A percentile compares a stretch with the other conserved stretches of the same genome.
phyloP scores from a whole-genome alignment of 2,888 invertebrate species.

The Idaea aversata region DNA sequence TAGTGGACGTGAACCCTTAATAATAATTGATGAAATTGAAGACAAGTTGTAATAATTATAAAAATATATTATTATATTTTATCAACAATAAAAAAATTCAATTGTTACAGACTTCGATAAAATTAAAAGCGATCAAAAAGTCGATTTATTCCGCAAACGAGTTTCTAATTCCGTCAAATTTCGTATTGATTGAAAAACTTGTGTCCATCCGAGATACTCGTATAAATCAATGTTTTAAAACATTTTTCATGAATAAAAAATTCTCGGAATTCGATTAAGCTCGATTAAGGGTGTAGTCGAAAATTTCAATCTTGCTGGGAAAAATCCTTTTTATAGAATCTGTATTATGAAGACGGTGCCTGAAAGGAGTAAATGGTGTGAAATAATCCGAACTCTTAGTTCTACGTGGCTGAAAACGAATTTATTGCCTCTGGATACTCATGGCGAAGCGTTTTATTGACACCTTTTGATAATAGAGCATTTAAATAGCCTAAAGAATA shows the following conservation, averaged over 20 bases:
- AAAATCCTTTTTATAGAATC: slow-evolving; percentile 65
- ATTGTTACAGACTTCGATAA: background rate
- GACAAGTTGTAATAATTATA: too few species aligned
- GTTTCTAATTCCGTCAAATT: slow-evolving; percentile 18
- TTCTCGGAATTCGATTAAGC: slow-evolving; percentile 56
- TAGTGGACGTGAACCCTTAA: too few species aligned
- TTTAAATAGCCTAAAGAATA: slow-evolving; percentile 1
- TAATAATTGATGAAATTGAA: too few species aligned
- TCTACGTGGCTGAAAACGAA: slow-evolving; percentile 73
- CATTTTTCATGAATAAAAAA: slow-evolving; percentile 31
- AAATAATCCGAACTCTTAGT: slow-evolving; percentile 78
- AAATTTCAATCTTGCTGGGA: slow-evolving; percentile 63
- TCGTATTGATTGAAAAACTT: slow-evolving; percentile 19
- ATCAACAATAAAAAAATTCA: background rate
- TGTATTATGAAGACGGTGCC: slow-evolving; percentile 70
- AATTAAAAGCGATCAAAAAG: slow-evolving; percentile 10
- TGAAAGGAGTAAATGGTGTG: slow-evolving; percentile 78
- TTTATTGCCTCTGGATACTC: slow-evolving; percentile 72
- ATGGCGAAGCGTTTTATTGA: slow-evolving; percentile 62
- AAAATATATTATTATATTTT: background rate
- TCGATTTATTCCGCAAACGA: slow-evolving; percentile 14
- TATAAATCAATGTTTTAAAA: slow-evolving; percentile 24
- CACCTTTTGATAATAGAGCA: slow-evolving; percentile 51
- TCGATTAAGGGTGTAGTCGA: slow-evolving; percentile 52
- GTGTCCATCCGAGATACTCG: slow-evolving; percentile 12